Evolutionary conservation across 1,140 invertebrate genomes (phyloP).

Genomic region (Caerostris darwini): DNA sequence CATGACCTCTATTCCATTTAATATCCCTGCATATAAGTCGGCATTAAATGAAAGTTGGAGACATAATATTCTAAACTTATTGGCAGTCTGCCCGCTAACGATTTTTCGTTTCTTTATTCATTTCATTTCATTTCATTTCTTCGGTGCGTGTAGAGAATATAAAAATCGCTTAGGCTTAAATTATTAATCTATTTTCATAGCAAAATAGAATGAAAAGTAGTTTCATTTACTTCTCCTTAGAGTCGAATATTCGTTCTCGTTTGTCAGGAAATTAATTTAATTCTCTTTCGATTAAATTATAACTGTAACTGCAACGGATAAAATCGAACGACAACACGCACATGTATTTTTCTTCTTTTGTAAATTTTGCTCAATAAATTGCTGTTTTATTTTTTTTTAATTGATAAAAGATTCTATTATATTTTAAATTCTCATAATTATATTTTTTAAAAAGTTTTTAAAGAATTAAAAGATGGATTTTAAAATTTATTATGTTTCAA

Average conservation of each 20-base stretch:
- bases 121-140: slow-evolving; percentile 64
- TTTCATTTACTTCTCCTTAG: slow-evolving; percentile 1
- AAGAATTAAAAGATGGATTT: background rate
- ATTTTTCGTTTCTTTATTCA: slow-evolving; percentile 38
- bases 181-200: slow-evolving; percentile 60
- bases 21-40: background rate
- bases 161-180: slow-evolving; percentile 44
- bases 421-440: too few relatives aligned
- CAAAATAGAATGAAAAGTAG: slow-evolving; percentile 42
- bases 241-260: slow-evolving; percentile 33
- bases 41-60: slow-evolving; percentile 7
- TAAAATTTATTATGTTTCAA: too few relatives aligned
- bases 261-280: slow-evolving; percentile 20
- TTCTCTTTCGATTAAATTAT: background rate
- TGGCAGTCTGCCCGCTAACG: slow-evolving; percentile 68
- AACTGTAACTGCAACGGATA: background rate
- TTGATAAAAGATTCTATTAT: too few relatives aligned
- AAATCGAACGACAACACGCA: background rate
- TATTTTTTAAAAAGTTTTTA: background rate
- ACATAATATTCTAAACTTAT: slow-evolving; percentile 42
- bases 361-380: background rate
- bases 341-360: background rate
- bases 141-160: slow-evolving; percentile 35
- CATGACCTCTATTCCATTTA: background rate
- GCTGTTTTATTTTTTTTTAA: background rate